Conservation (phyloP, 2,797 vertebrate genomes). For the Euthynnus affinis region DNA sequence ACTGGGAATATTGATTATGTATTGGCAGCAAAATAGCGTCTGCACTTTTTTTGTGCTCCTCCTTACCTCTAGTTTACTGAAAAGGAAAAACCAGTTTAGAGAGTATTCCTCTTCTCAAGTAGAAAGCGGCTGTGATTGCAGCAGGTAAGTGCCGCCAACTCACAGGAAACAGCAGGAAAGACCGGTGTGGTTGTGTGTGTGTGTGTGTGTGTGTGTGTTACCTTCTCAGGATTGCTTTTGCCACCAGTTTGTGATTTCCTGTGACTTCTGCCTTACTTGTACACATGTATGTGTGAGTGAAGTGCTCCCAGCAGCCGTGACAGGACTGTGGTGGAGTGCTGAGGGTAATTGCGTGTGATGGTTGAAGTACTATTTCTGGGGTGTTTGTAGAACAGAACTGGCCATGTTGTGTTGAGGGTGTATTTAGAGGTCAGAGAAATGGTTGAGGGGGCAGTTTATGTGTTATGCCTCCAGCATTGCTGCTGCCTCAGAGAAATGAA, state of each 20-base stretch:
- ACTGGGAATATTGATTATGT: too few relatives aligned
- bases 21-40: too few relatives aligned
- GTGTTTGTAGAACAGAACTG: conserved; percentile 57
- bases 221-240: neutral
- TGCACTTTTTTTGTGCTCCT: too few relatives aligned
- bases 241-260: conserved; percentile 3
- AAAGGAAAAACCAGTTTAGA: too few relatives aligned
- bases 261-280: neutral
- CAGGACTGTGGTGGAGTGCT: conserved; percentile 10
- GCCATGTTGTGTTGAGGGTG: conserved; percentile 27
- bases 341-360: conserved; percentile 70
- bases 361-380: conserved; percentile 54
- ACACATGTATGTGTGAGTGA: conserved; percentile 1
- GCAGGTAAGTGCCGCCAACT: neutral
- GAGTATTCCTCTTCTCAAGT: neutral
- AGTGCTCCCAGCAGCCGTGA: neutral
- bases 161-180: neutral
- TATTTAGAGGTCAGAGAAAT: conserved; percentile 36
- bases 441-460: conserved; percentile 20
- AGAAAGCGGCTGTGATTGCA: neutral
- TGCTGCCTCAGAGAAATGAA: conserved; percentile 37
- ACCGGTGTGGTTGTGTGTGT: too few relatives aligned
- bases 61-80: too few relatives aligned
- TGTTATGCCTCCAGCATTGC: conserved; percentile 54
- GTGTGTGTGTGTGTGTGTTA: neutral